Conservation (phyloP, 2,113 vertebrate species). For the Limnothrissa miodon region DNA sequence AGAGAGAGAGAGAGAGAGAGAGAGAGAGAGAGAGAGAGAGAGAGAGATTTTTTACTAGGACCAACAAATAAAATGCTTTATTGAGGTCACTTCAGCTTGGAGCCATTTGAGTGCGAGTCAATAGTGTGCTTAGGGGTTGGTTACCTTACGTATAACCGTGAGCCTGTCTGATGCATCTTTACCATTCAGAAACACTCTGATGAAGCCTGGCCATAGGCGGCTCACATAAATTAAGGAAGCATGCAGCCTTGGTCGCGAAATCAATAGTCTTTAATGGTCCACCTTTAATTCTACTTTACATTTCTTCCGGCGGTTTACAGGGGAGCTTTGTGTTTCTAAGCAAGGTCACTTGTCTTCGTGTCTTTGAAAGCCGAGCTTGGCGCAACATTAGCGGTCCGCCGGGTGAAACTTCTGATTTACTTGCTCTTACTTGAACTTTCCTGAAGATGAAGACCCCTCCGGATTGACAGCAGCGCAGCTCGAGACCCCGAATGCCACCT, state of each 20-base stretch:
- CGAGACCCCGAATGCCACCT: conserved; percentile 29
- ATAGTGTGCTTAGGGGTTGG: neutral
- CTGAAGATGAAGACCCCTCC: neutral
- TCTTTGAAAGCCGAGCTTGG: neutral
- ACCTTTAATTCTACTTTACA: conserved; percentile 2
- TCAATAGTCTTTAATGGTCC: neutral
- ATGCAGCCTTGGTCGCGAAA: neutral
- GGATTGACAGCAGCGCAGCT: neutral
- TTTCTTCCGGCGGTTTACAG: neutral
- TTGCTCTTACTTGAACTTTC: neutral
- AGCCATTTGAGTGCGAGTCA: neutral
- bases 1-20: neutral
- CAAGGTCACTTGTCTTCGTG: neutral
- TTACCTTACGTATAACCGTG: neutral
- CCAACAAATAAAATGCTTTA: neutral
- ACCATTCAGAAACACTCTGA: neutral
- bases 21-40: neutral
- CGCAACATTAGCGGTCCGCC: neutral
- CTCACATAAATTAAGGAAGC: neutral
- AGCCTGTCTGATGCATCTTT: neutral
- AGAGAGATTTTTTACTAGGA: neutral
- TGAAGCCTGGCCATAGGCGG: neutral
- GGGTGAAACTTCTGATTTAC: conserved; percentile 2
- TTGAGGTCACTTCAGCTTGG: conserved; percentile 7
- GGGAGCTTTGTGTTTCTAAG: neutral